phyloP scores from a whole-genome alignment of 2,113 vertebrate genomes.

The Plecotus auritus region DNA sequence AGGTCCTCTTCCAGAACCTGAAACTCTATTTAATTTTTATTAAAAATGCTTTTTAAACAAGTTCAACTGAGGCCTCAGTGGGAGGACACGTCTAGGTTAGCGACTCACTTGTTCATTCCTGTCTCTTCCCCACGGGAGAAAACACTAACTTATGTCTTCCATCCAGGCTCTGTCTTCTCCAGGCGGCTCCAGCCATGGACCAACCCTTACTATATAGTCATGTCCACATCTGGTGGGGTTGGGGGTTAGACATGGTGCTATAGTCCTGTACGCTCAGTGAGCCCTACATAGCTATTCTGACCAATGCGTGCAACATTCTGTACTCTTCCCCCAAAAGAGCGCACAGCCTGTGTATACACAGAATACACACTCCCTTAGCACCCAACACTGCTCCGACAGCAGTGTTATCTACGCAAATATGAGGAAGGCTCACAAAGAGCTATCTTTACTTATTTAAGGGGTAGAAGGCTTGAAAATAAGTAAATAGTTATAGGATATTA shows the following conservation, averaged over 20 bases:
- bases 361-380: rapidly evolving
- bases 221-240: neutral
- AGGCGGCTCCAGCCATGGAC: neutral
- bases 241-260: neutral
- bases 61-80: neutral
- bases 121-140: neutral
- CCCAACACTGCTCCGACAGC: rapidly evolving
- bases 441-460: neutral
- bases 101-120: neutral
- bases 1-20: neutral
- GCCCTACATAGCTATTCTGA: neutral
- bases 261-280: neutral
- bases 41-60: conserved; percentile 27
- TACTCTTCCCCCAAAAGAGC: neutral
- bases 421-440: neutral
- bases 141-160: neutral
- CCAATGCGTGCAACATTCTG: neutral
- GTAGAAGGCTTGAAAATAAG: neutral
- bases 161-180: neutral
- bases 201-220: neutral
- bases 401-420: neutral
- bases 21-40: conserved; percentile 20
- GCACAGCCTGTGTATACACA: neutral
- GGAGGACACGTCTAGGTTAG: neutral
- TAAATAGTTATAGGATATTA: neutral